A percentile compares a stretch with the other conserved stretches of the same genome.
Evolutionary conservation across 2,797 vertebrate species (phyloP).

Genomic region (Enteromius afrohamiltoni): DNA sequence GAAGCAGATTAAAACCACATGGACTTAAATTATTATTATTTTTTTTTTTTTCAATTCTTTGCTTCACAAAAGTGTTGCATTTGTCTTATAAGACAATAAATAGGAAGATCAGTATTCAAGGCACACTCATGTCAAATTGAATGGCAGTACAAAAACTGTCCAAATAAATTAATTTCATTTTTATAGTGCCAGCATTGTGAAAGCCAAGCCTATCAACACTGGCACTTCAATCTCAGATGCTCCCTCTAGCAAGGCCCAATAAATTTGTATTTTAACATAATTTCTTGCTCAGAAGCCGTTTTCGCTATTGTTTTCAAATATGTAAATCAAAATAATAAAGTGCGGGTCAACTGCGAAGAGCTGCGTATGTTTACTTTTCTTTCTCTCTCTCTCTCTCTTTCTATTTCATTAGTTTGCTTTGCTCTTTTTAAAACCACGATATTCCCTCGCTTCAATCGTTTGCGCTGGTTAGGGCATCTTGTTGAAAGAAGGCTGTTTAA

Average conservation of each 20-base stretch:
- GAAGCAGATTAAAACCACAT: conserved; percentile 63
- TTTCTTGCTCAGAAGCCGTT: conserved; percentile 89
- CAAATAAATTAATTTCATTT: conserved; percentile 87
- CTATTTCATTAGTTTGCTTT: conserved; percentile 37
- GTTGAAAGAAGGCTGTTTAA: conserved; percentile 54
- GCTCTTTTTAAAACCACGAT: conserved; percentile 41
- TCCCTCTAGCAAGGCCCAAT: conserved; percentile 84
- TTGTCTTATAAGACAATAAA: conserved; percentile 93
- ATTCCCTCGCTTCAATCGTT: conserved; percentile 60
- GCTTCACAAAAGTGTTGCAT: conserved; percentile 86
- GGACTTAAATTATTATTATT: conserved; percentile 47
- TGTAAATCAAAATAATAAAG: conserved; percentile 88
- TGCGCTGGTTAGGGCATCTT: conserved; percentile 57
- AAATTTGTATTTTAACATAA: conserved; percentile 80
- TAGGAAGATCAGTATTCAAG: conserved; percentile 99
- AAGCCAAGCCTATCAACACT: conserved; percentile 89
- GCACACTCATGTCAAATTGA: conserved; percentile 97
- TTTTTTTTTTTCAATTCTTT: conserved; percentile 66
- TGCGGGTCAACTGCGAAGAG: conserved; percentile 87
- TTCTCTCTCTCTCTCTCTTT: conserved; percentile 52
- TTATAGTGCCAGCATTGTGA: conserved; percentile 96
- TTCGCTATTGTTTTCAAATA: conserved; percentile 59
- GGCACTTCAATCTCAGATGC: conserved; percentile 90
- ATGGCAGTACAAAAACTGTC: conserved; percentile 95
- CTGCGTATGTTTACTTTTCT: conserved; percentile 60